Conservation (phyloP, 2,888 invertebrate genomes). For the Agrotis segetum region DNA sequence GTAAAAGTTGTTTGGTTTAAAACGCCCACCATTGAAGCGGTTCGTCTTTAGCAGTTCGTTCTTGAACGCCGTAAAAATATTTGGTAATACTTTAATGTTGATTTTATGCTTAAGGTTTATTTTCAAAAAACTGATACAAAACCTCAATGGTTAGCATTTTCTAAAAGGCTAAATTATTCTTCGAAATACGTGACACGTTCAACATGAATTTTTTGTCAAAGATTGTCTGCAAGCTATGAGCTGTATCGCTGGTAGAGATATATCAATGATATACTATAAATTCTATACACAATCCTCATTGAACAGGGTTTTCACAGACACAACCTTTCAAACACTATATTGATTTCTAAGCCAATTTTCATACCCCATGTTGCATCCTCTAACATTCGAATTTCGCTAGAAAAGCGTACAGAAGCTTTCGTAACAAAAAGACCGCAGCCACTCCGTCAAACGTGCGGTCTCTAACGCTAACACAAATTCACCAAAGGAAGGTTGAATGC, state of each 20-base stretch:
- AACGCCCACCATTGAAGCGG: conserved; percentile 24
- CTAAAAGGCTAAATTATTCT: neutral
- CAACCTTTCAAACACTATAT: neutral
- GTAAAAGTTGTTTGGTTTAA: conserved; percentile 53
- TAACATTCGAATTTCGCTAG: conserved; percentile 6
- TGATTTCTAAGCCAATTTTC: conserved; percentile 13
- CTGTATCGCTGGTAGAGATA: too few relatives aligned
- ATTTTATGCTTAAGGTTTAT: conserved; percentile 6
- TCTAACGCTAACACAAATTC: conserved; percentile 44
- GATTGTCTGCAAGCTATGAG: neutral
- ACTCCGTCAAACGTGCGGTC: conserved; percentile 56
- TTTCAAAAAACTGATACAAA: conserved; percentile 1
- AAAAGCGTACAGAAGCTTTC: conserved; percentile 13
- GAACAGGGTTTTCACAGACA: neutral
- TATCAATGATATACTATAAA: too few relatives aligned
- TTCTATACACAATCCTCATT: neutral
- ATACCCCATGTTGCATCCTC: neutral
- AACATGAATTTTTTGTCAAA: neutral
- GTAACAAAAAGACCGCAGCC: conserved; percentile 62
- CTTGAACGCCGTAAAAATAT: conserved; percentile 30
- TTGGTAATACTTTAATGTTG: conserved; percentile 5
- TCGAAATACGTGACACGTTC: neutral
- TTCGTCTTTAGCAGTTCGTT: conserved; percentile 37
- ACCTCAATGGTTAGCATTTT: neutral
- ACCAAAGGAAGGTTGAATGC: conserved; percentile 55